Conservation (phyloP, 2,888 invertebrate genomes). For the Aphidius colemani region DNA sequence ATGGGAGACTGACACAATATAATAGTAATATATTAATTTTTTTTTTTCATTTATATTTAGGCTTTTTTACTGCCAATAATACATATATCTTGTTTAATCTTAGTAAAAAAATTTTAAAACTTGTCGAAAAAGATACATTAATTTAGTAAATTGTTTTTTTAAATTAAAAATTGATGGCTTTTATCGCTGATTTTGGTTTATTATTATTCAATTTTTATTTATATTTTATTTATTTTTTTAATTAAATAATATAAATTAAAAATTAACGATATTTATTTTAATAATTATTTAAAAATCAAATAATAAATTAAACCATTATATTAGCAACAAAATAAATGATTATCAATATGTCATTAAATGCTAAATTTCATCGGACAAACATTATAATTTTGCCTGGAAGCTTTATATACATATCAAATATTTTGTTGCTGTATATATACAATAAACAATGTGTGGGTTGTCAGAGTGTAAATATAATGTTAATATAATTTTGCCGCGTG, state of each 20-base stretch:
- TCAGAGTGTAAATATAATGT: constrained; percentile 3
- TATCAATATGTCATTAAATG: constrained; percentile 55
- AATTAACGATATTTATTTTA: not conserved
- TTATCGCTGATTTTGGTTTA: no score
- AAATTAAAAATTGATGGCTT: no score
- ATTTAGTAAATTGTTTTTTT: no score
- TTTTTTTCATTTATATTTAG: not conserved
- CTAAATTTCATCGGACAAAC: constrained; percentile 43
- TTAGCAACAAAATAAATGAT: constrained; percentile 42
- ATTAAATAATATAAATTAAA: constrained; percentile 5
- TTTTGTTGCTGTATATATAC: constrained; percentile 25
- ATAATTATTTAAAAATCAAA: constrained; percentile 1
- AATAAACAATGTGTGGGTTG: constrained; percentile 10
- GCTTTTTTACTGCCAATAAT: not conserved
- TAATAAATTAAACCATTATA: not conserved
- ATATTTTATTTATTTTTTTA: not conserved
- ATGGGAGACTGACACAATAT: constrained; percentile 17
- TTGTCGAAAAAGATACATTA: no score
- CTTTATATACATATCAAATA: constrained; percentile 21
- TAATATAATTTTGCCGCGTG: constrained; percentile 10
- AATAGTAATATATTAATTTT: constrained; percentile 3
- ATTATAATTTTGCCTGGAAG: constrained; percentile 14
- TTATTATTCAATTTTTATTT: not conserved
- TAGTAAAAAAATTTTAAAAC: no score
- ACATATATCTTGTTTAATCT: no score